Evolutionary conservation across 1,140 invertebrate genomes (phyloP), one percentile per base, ranked within the genome.

Genomic region (Heliconius himera): DNA sequence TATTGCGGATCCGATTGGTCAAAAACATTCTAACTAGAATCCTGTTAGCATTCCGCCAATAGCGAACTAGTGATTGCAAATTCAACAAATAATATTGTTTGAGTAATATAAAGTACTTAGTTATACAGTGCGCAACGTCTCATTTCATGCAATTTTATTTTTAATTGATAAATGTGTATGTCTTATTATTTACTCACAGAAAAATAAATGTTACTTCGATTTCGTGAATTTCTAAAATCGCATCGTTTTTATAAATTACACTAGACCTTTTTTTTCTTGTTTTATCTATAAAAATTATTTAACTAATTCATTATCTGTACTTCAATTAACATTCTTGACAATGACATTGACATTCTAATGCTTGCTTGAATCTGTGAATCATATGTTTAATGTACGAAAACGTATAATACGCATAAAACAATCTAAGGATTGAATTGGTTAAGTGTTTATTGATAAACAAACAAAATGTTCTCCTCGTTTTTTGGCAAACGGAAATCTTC

Each of bases 401-500:
- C 16, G 29, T 9, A 56, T 56, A n/a, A 22, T 22, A 56, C n/a
- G 54, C n/a, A 26, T 29, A 66, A 66, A n/a, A 66, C 60, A 66
- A 66, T 26, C 22, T 9, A 60, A 60, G 22, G 29, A 66, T 26
- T 66, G 22, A 66, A 66, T 66, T 26, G 22, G n/a, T 22, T 60
- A 9, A 66, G 60, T 66, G 22, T 66, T 26, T 26, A 22, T 56
- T 56, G 54, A 56, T 8, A 56, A 11, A 9, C n/a, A 56, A 22
- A 56, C 9, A 66, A 26, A 71, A 94, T 94, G 93, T 94, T 94
- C 85, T 93, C 91, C 6, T 91, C 92, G 26, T 83, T 94, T 38
- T 94, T 94, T 85, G 92, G 93, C 20, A 94, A 93, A 83, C 82
- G 92, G 22, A 88, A 87, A 83, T 90, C 91, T 26, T 93, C 91